Evolutionary conservation across 2,797 vertebrate genomes (phyloP).

Genomic region (Periophthalmus magnuspinnatus): DNA sequence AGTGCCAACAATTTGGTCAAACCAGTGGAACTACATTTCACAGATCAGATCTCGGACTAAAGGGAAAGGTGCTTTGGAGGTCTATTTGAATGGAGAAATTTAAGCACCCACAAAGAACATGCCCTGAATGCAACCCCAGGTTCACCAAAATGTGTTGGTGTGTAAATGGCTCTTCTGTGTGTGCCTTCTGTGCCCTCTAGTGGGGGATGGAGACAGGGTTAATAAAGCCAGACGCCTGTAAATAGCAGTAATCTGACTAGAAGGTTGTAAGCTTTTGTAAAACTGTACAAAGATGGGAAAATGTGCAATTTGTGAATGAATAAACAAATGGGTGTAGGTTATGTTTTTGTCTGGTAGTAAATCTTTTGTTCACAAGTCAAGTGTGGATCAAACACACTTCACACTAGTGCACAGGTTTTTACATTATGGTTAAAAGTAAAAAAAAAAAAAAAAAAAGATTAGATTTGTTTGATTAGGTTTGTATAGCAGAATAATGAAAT

Average conservation of each 20-base stretch:
- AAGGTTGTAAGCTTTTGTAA: background rate
- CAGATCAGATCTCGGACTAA: background rate
- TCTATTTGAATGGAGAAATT: background rate
- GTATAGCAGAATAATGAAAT: too few relatives aligned
- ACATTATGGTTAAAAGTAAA: too few relatives aligned
- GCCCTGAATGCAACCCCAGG: background rate
- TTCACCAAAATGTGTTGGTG: background rate
- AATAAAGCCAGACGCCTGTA: background rate
- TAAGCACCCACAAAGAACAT: background rate
- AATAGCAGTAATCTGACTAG: background rate
- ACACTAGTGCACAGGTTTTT: too few relatives aligned
- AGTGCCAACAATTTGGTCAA: slow-evolving; percentile 1
- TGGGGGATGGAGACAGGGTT: slow-evolving; percentile 10
- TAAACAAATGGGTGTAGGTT: background rate
- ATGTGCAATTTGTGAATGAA: background rate
- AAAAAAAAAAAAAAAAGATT: too few relatives aligned
- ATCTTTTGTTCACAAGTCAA: too few relatives aligned
- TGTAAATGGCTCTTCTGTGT: background rate
- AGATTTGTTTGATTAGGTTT: too few relatives aligned
- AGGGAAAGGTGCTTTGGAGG: background rate
- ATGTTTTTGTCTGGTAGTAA: background rate
- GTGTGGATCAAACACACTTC: too few relatives aligned
- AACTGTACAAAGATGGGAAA: background rate
- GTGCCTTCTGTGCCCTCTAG: slow-evolving; percentile 42
- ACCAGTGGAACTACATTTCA: background rate